These are phyloP conservation scores for Aporrectodea caliginosa DNA, from an alignment of 1,140 invertebrate genomes.

Conservation along the genomic window DNA sequence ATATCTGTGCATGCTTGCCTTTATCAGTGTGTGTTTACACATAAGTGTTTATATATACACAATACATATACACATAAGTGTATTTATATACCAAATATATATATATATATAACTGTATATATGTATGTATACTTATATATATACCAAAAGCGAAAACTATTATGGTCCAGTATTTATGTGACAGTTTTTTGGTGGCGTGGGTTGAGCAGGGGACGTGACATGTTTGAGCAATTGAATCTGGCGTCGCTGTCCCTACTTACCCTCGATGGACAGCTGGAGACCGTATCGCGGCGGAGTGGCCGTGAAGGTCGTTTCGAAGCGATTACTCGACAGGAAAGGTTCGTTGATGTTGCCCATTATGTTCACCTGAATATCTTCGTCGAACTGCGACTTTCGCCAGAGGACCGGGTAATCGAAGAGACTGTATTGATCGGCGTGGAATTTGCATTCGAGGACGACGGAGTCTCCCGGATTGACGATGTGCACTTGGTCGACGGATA, in stretches of 20 bases:
- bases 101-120: background rate
- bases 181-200: too few species aligned
- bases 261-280: background rate
- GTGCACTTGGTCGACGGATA: constrained; percentile 26
- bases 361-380: constrained; percentile 24
- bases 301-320: background rate
- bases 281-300: background rate
- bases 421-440: constrained; percentile 27
- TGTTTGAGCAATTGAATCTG: background rate
- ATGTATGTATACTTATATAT: background rate
- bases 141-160: too few species aligned
- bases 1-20: too few species aligned
- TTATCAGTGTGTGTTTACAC: background rate
- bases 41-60: background rate
- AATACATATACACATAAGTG: background rate
- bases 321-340: background rate
- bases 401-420: constrained; percentile 31
- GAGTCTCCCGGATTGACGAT: constrained; percentile 21
- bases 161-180: too few species aligned
- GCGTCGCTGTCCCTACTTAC: background rate
- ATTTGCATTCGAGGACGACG: constrained; percentile 27
- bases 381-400: constrained; percentile 27
- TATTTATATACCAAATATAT: background rate
- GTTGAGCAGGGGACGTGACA: too few species aligned
- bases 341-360: constrained; percentile 20